Percentiles rank a stretch among this genome's conserved stretches.
Conservation (phyloP, 2,797 vertebrate species). For the Monodelphis domestica region DNA sequence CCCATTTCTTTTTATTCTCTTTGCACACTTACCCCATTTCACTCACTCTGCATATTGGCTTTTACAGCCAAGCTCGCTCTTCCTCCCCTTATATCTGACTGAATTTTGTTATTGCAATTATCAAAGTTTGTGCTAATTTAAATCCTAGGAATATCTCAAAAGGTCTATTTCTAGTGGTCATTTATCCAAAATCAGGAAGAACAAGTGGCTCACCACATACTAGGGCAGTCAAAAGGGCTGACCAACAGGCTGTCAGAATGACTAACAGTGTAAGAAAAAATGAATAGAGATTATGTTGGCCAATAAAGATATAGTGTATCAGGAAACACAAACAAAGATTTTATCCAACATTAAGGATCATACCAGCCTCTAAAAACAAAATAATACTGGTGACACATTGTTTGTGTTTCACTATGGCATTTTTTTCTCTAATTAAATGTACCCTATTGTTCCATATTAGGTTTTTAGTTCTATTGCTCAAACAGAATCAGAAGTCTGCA, state of each 20-base stretch:
- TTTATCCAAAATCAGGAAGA: background rate
- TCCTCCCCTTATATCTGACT: background rate
- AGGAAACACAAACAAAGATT: background rate
- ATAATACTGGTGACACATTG: background rate
- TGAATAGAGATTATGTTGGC: background rate
- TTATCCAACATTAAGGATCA: background rate
- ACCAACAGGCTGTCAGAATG: background rate
- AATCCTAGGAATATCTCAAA: background rate
- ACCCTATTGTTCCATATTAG: background rate
- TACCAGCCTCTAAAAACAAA: background rate
- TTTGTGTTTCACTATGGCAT: background rate
- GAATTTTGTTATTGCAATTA: background rate
- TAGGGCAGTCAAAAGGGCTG: background rate
- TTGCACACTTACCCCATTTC: background rate
- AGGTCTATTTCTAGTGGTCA: background rate
- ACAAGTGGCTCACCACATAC: background rate
- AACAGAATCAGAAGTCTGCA: background rate
- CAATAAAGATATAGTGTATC: background rate
- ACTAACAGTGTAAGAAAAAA: background rate
- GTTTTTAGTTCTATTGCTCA: background rate
- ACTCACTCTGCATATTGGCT: background rate
- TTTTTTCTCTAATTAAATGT: background rate
- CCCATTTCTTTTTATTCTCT: background rate
- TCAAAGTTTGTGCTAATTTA: background rate
- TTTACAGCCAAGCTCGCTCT: background rate